Evolutionary conservation across 2,797 vertebrate species (phyloP).

Genomic region (Menidia menidia): DNA sequence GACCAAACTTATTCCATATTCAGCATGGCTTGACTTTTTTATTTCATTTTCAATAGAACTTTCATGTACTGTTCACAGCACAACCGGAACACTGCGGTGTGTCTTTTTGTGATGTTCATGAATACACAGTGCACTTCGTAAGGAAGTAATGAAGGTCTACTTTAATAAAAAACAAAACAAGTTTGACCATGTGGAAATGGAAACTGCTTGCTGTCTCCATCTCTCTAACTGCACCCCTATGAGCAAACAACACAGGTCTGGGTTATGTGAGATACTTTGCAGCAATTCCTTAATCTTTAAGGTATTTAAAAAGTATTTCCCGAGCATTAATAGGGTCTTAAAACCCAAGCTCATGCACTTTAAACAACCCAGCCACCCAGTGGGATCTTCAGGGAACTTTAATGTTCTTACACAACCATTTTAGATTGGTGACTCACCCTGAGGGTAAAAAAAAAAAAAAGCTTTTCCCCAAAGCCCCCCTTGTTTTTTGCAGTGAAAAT

Average conservation of each 20-base stretch:
- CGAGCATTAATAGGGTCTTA: constrained; percentile 18
- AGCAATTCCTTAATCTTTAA: constrained; percentile 32
- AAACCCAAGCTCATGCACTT: constrained; percentile 54
- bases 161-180: too few relatives aligned
- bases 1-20: constrained; percentile 48
- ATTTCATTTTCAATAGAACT: constrained; percentile 28
- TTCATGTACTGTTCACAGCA: neutral
- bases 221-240: neutral
- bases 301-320: constrained; percentile 6
- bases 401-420: constrained; percentile 57
- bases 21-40: constrained; percentile 47
- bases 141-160: neutral
- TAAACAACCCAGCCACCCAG: constrained; percentile 49
- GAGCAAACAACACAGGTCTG: constrained; percentile 38
- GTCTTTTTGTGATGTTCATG: constrained; percentile 36
- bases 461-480: constrained; percentile 49
- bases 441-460: constrained; percentile 19
- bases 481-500: constrained; percentile 44
- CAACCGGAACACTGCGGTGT: constrained; percentile 12
- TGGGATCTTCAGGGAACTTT: constrained; percentile 50
- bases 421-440: constrained; percentile 44
- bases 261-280: constrained; percentile 4
- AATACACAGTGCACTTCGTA: constrained; percentile 16
- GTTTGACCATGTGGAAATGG: too few relatives aligned
- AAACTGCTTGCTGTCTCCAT: too few relatives aligned